Evolutionary conservation across 2,888 invertebrate species (phyloP), one percentile per base, ranked within the genome.

Genomic region (Drosophila picticornis): DNA sequence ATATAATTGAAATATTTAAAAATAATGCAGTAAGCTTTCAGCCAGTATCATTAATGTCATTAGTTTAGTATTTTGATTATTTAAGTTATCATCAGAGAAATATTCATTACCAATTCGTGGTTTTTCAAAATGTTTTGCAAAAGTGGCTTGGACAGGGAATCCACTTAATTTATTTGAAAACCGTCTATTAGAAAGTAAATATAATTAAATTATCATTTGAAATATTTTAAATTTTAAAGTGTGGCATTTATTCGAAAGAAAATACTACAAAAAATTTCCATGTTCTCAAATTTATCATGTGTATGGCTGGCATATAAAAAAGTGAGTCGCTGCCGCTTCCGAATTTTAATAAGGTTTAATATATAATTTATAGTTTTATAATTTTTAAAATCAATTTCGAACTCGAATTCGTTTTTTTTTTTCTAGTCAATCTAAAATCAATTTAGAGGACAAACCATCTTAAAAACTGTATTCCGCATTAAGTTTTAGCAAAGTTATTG

Each of bases 41-140:
- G 13, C 13, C 10, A 50, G 50, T 10, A 29, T n/a, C n/a, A 29
- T 32, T 13, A 29, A 25, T 25, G 5, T 19, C 36, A 34, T 56
- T 63, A 34, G 19, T 40, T 36, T 11, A 53, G 36, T 59, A 22
- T 40, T 56, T 36, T 11, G 10, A 32, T 36, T 59, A 38, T 59
- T 73, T 73, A 50, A 11, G 13, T n/a, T 13, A 16, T 52, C 51
- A 57, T 70, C 56, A 69, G 32, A 16, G 2, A 36, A 36, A 50
- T 11, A 32, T 50, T 19, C 13, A 19, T 50, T 31, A 55, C n/a
- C 40, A n/a, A 10, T 13, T 13, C 27, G 22, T 46, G 22, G 46
- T 4, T 13, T 22, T 13, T 13, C 13, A 40, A 56, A 36, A 19
- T 29, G 11, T 29, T 9, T 40, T 29, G 1, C 11, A 56, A n/a